A percentile compares a stretch with the other conserved stretches of the same genome.
Evolutionary conservation across 1,140 invertebrate genomes (phyloP).

Genomic region (Diuraphis noxia): DNA sequence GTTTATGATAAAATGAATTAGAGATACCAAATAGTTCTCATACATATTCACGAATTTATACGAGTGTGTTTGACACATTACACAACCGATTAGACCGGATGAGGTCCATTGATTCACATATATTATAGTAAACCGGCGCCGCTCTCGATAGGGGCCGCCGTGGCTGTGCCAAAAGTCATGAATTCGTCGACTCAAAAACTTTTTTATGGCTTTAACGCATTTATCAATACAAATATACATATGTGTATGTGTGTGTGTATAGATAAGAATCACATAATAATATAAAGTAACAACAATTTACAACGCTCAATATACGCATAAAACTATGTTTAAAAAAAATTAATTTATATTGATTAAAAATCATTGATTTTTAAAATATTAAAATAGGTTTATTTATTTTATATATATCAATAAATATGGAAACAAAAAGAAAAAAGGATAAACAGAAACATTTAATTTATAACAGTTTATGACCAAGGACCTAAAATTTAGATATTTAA

Average conservation of each 20-base stretch:
- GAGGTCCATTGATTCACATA: slow-evolving; percentile 33
- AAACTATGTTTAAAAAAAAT: not conserved
- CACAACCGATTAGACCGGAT: slow-evolving; percentile 26
- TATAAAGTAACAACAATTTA: not conserved
- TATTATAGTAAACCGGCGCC: slow-evolving; percentile 22
- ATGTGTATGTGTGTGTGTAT: no score
- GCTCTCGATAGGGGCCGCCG: not conserved
- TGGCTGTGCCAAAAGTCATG: not conserved
- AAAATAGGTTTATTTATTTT: not conserved
- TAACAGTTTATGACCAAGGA: not conserved
- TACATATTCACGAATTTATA: slow-evolving; percentile 13
- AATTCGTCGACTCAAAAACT: not conserved
- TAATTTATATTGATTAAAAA: not conserved
- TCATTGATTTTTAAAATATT: not conserved
- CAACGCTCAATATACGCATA: not conserved
- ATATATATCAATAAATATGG: not conserved
- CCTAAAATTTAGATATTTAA: not conserved
- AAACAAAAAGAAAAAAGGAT: not conserved
- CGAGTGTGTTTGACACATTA: not conserved
- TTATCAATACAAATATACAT: not conserved
- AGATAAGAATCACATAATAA: not conserved
- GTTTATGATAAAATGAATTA: slow-evolving; percentile 5
- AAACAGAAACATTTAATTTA: not conserved
- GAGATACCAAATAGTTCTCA: not conserved
- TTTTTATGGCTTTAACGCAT: not conserved